A percentile compares a stretch with the other conserved stretches of the same genome.
Conservation (phyloP, 2,113 vertebrate genomes). For the Neolamprologus brichardi region DNA sequence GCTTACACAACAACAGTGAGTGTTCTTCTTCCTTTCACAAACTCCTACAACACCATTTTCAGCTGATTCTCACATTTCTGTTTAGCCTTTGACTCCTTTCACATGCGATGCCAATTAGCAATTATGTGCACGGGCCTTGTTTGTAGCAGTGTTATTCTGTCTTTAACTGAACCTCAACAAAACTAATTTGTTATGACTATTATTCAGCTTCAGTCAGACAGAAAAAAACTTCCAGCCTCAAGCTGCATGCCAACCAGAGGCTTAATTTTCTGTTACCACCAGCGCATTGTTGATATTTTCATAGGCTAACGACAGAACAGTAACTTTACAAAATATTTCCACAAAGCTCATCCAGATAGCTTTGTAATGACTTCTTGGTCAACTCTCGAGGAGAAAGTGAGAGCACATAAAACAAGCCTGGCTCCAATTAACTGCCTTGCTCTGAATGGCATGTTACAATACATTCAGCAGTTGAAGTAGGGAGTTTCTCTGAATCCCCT, state of each 20-base stretch:
- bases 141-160: neutral
- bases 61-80: neutral
- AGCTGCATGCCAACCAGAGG: neutral
- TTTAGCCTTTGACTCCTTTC: neutral
- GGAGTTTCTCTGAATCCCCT: conserved; percentile 8
- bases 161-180: neutral
- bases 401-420: neutral
- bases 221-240: neutral
- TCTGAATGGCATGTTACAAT: conserved; percentile 13
- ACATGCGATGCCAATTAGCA: conserved; percentile 32
- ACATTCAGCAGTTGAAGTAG: neutral
- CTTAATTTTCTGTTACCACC: neutral
- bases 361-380: neutral
- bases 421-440: neutral
- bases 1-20: neutral
- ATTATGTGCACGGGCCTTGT: neutral
- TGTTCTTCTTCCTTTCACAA: neutral
- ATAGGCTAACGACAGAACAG: neutral
- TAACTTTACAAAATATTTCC: neutral
- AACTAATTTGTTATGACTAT: conserved; percentile 19
- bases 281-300: neutral
- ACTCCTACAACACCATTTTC: neutral
- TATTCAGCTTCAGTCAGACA: neutral
- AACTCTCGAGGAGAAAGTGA: neutral
- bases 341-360: neutral